phyloP scores from a whole-genome alignment of 1,140 invertebrate species.

The Sitobion miscanthi region DNA sequence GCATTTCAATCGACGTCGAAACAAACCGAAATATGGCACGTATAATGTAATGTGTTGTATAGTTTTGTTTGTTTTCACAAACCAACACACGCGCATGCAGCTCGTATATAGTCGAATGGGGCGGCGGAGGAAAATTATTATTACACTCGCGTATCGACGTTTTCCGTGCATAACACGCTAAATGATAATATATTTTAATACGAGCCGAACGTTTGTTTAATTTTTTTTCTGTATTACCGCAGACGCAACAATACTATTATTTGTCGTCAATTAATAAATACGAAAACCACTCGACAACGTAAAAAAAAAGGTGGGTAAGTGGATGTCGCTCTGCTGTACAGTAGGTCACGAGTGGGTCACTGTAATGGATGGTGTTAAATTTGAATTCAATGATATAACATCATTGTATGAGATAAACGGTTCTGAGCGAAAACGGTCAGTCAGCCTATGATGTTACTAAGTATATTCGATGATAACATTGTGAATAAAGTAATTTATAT shows the following conservation, averaged over 20 bases:
- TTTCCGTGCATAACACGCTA: neutral
- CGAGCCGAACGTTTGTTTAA: neutral
- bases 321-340: no score
- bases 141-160: neutral
- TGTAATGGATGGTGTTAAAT: no score
- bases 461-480: no score
- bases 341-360: no score
- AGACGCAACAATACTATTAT: neutral
- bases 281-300: neutral
- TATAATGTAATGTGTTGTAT: neutral
- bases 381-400: no score
- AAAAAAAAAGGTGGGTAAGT: neutral
- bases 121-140: neutral
- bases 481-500: no score
- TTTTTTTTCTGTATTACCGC: neutral
- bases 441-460: no score
- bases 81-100: neutral
- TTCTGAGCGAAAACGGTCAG: no score
- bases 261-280: neutral
- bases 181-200: neutral
- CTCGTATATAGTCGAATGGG: neutral
- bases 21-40: conserved; percentile 20
- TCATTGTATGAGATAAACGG: no score
- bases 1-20: conserved; percentile 21
- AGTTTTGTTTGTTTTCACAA: conserved; percentile 20